Percentiles rank a stretch among this genome's conserved stretches.
These are phyloP conservation scores for Muscina levida DNA, from an alignment of 2,888 invertebrate species.

Conservation along the genomic window DNA sequence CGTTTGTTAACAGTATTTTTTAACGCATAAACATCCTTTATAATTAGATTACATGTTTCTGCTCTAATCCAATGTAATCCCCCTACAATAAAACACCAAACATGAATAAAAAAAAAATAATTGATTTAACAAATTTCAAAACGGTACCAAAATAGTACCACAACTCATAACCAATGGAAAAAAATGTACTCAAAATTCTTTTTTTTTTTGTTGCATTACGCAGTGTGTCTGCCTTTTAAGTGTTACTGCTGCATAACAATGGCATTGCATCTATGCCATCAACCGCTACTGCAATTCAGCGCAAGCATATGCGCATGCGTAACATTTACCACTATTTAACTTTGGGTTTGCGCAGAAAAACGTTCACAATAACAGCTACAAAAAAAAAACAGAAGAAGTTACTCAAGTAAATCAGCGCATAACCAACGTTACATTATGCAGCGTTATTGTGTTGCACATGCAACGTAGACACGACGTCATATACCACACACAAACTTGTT, in stretches of 20 bases:
- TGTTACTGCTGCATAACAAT: neutral
- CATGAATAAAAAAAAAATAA: too few relatives aligned
- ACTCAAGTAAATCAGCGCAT: constrained; percentile 66
- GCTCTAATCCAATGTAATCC: too few relatives aligned
- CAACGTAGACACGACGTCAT: neutral
- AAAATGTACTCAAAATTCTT: too few relatives aligned
- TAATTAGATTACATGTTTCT: too few relatives aligned
- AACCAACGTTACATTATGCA: constrained; percentile 52
- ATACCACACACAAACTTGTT: neutral
- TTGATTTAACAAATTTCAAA: too few relatives aligned
- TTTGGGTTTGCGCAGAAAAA: neutral
- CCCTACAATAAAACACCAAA: too few relatives aligned
- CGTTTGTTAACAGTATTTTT: too few relatives aligned
- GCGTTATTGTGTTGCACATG: constrained; percentile 25
- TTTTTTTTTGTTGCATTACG: too few relatives aligned
- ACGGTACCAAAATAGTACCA: too few relatives aligned
- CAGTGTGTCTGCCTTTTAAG: too few relatives aligned
- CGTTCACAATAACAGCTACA: neutral
- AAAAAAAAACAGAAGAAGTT: constrained; percentile 45
- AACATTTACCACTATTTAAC: constrained; percentile 53
- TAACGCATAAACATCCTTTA: too few relatives aligned
- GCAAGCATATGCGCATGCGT: constrained; percentile 54
- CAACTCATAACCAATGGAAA: too few relatives aligned
- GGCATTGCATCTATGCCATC: neutral
- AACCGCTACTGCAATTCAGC: neutral